A percentile compares a stretch with the other conserved stretches of the same genome.
phyloP scores from a whole-genome alignment of 2,113 vertebrate genomes.

The Otocyon megalotis region DNA sequence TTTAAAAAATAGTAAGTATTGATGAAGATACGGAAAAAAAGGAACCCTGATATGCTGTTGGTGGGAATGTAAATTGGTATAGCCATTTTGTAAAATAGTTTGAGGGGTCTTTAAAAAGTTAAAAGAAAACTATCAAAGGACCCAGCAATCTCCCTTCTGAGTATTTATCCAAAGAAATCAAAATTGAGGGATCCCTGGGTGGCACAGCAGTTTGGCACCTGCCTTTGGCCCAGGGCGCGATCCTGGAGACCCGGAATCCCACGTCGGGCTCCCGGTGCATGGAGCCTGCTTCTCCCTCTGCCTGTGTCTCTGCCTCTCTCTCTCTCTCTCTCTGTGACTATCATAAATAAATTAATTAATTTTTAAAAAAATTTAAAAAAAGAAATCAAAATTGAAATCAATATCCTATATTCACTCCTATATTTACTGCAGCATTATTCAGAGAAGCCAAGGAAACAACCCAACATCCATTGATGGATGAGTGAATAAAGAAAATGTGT shows the following conservation, averaged over 20 bases:
- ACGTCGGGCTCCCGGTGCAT: too few species aligned
- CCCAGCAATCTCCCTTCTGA: not conserved
- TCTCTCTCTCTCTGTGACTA: too few species aligned
- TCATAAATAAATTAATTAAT: too few species aligned
- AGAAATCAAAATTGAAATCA: not conserved
- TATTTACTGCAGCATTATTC: not conserved
- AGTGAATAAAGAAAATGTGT: not conserved
- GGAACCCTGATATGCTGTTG: not conserved
- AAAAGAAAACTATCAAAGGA: not conserved
- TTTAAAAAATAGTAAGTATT: not conserved
- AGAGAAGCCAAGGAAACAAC: not conserved
- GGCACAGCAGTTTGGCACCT: too few species aligned
- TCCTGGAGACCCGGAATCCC: too few species aligned
- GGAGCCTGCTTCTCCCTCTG: too few species aligned
- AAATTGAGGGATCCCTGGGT: too few species aligned
- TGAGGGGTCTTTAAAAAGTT: not conserved
- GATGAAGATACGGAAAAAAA: not conserved
- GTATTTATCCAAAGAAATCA: not conserved
- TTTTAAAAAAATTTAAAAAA: too few species aligned
- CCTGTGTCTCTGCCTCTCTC: too few species aligned
- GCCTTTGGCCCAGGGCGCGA: too few species aligned
- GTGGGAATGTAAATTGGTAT: not conserved
- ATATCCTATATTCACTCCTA: not conserved
- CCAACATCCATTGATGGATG: not conserved
- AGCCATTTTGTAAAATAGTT: not conserved